Base-by-base conservation (phyloP, 2,797 vertebrate genomes). In the Microcaecilia unicolor region DNA sequence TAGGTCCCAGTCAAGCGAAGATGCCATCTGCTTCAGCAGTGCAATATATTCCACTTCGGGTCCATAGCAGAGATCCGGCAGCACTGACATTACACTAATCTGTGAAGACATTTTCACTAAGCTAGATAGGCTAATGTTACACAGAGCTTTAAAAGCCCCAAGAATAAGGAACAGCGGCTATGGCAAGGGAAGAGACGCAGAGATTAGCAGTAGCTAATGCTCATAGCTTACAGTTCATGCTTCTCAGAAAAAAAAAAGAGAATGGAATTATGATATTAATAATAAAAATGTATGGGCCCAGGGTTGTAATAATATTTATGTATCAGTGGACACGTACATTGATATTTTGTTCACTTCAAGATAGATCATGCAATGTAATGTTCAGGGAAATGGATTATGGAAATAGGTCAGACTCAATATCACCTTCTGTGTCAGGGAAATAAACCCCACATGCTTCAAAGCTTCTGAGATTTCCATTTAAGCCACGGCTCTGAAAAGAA, bases 21-120 rank as follows among this genome's bases (percentile, higher is more conserved):
- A 80, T 73, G 72, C 70, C 81, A 84, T 86, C 80, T 79, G 78
- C 70, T 80, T 64, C 58, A 54, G 61, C 60, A 64, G 48, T 4
- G 64, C 75, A 60, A 67, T 74, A 55, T 78, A 80, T 76, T 80
- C 65, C 67, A 79, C 78, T 78, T 72, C 68, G 67, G 78, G 81
- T 85, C 80, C 84, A 77, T 85, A 83, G 63, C 72, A 56, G 70
- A 61, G 62, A 81, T 78, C 63, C 60, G 56, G 71, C 41, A 48
- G 74, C 72, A 83, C 80, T 80, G 84, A 74, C 78, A 76, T 84
- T 69, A 79, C 74, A 61, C 69, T 84, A 80, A 86, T 83, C 76
- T 81, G 80, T 76, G 77, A 78, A 78, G 80, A 85, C 76, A 64
- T 84, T 85, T 81, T 81, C 74, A 60, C 76, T 65, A 68, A 66